Evolutionary conservation across 1,140 invertebrate species (phyloP).

Genomic region (Solenopsis fugax): DNA sequence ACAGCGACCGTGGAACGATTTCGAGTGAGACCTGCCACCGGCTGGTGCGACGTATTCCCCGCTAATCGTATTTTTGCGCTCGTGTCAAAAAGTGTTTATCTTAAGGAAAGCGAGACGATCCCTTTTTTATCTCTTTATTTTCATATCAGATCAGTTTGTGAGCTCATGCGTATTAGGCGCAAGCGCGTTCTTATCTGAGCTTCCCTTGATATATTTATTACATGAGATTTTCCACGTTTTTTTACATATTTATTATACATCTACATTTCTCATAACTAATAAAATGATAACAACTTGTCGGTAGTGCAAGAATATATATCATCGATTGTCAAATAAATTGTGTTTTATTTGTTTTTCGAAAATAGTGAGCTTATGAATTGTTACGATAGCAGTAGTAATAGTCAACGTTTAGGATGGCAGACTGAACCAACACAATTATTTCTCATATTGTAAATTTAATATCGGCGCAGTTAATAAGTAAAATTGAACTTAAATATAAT

Average conservation of each 20-base stretch:
- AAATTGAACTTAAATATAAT: too few species aligned
- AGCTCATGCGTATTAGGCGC: background rate
- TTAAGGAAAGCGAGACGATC: background rate
- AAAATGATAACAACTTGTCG: background rate
- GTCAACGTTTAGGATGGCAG: background rate
- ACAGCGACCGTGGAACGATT: slow-evolving; percentile 1
- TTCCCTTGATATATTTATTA: background rate
- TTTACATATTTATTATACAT: background rate
- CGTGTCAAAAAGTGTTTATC: slow-evolving; percentile 29
- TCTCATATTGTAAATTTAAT: background rate
- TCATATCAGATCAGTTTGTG: background rate
- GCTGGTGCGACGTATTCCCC: slow-evolving; percentile 22
- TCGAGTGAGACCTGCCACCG: background rate
- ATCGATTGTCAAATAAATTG: background rate
- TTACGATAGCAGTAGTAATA: background rate
- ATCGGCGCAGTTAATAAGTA: background rate
- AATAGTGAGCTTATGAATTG: background rate
- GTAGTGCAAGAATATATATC: background rate
- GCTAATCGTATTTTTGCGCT: slow-evolving; percentile 48
- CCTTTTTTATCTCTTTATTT: background rate
- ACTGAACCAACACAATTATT: background rate
- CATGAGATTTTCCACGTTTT: background rate
- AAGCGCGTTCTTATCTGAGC: background rate
- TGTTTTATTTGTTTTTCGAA: background rate
- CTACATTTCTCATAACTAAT: background rate